phyloP scores from a whole-genome alignment of 2,888 invertebrate species.

The Ornithoptera priamus region DNA sequence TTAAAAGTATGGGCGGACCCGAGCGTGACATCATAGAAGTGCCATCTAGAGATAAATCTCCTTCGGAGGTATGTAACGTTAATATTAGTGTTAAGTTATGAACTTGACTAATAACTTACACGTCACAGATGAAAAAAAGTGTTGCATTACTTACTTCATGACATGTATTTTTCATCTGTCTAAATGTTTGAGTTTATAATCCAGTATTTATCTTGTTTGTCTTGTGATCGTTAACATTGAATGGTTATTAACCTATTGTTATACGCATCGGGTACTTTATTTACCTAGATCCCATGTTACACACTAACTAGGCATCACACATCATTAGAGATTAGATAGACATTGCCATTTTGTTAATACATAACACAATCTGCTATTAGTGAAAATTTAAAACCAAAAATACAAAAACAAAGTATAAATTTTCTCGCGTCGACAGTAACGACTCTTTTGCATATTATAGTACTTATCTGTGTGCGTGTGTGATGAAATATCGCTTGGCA shows the following conservation, averaged over 20 bases:
- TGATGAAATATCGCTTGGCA: constrained; percentile 64
- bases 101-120: constrained; percentile 31
- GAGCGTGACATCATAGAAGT: constrained; percentile 82
- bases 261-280: constrained; percentile 17
- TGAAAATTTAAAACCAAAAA: neutral
- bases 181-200: constrained; percentile 54
- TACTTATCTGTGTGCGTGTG: constrained; percentile 43
- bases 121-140: too few species aligned
- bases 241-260: constrained; percentile 56
- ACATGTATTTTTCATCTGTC: constrained; percentile 43
- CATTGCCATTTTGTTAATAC: neutral
- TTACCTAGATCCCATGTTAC: constrained; percentile 9
- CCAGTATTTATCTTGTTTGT: constrained; percentile 53
- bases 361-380: constrained; percentile 11
- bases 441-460: constrained; percentile 25
- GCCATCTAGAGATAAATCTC: constrained; percentile 62
- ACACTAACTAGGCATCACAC: constrained; percentile 31
- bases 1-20: constrained; percentile 91
- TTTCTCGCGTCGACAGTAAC: constrained; percentile 1
- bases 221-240: constrained; percentile 56
- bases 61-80: constrained; percentile 70
- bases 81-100: constrained; percentile 11
- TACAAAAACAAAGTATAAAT: neutral
- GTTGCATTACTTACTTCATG: too few species aligned
- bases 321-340: neutral